These are phyloP conservation scores for Hyperoplus lanceolatus DNA, from an alignment of 2,797 vertebrate species.

Conservation along the genomic window DNA sequence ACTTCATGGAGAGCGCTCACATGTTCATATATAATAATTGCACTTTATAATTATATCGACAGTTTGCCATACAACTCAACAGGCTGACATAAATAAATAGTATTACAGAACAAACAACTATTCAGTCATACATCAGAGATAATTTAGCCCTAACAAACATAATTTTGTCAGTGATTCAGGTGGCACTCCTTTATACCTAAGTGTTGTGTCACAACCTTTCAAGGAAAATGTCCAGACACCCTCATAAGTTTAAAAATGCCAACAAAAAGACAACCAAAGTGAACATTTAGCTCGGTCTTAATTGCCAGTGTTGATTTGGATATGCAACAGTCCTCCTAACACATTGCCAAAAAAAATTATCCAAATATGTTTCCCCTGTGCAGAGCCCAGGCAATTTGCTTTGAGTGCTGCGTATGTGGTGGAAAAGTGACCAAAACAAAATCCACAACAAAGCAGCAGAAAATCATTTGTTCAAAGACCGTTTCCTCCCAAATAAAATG, in stretches of 20 bases:
- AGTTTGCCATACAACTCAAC: conserved; percentile 74
- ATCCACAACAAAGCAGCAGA: conserved; percentile 44
- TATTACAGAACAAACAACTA: conserved; percentile 69
- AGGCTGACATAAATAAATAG: conserved; percentile 80
- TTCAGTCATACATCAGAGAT: conserved; percentile 69
- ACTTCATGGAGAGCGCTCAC: conserved; percentile 78
- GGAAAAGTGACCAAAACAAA: conserved; percentile 24
- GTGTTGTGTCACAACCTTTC: conserved; percentile 34
- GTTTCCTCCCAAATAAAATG: conserved; percentile 61
- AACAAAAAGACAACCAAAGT: conserved; percentile 50
- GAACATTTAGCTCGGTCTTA: conserved; percentile 56
- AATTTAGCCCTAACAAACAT: conserved; percentile 75
- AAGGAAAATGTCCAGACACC: conserved; percentile 38
- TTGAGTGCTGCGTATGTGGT: not conserved
- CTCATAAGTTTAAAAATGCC: conserved; percentile 33
- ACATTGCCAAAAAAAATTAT: conserved; percentile 47
- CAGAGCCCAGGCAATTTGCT: conserved; percentile 25
- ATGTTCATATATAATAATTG: conserved; percentile 86
- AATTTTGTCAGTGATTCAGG: conserved; percentile 60
- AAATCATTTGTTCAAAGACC: conserved; percentile 40
- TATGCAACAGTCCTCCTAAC: conserved; percentile 52
- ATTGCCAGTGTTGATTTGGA: conserved; percentile 69
- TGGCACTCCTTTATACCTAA: conserved; percentile 50
- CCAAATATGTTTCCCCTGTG: conserved; percentile 43
- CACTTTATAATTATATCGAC: conserved; percentile 86